phyloP scores from a whole-genome alignment of 2,888 invertebrate species.

The Cephalotes varians region DNA sequence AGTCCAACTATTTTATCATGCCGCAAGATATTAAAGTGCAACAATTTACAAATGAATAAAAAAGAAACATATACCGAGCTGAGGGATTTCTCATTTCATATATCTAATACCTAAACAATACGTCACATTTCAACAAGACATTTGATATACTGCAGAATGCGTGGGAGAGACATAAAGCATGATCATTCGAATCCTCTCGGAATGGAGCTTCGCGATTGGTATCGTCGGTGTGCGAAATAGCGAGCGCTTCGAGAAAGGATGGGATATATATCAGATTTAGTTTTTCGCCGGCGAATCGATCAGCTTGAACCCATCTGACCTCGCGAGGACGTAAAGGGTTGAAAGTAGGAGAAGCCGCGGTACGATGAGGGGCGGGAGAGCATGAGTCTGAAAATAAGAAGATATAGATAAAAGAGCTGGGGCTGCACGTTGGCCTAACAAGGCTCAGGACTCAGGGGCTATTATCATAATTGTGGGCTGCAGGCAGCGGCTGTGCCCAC shows the following conservation, averaged over 20 bases:
- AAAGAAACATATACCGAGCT: neutral
- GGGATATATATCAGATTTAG: conserved; percentile 29
- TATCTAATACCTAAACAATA: neutral
- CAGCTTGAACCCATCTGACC: conserved; percentile 70
- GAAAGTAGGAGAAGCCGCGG: conserved; percentile 63
- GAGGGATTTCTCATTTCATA: neutral
- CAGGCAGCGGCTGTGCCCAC: conserved; percentile 85
- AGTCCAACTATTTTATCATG: neutral
- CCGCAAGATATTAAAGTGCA: neutral
- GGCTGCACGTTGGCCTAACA: conserved; percentile 83
- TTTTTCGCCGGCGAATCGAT: conserved; percentile 60
- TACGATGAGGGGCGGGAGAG: conserved; percentile 41
- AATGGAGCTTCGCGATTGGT: conserved; percentile 8
- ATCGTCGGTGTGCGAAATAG: conserved; percentile 1
- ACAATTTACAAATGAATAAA: conserved; percentile 2
- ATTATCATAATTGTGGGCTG: conserved; percentile 86
- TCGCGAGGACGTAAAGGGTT: conserved; percentile 57
- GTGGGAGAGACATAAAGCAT: neutral
- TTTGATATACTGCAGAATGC: conserved; percentile 15
- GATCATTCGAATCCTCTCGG: neutral
- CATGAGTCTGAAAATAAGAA: conserved; percentile 73
- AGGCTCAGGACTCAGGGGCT: conserved; percentile 83
- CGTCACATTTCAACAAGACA: neutral
- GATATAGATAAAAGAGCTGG: conserved; percentile 81
- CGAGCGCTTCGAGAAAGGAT: conserved; percentile 1